Conservation (phyloP, 2,797 vertebrate species). For the Sandelia bainsii region DNA sequence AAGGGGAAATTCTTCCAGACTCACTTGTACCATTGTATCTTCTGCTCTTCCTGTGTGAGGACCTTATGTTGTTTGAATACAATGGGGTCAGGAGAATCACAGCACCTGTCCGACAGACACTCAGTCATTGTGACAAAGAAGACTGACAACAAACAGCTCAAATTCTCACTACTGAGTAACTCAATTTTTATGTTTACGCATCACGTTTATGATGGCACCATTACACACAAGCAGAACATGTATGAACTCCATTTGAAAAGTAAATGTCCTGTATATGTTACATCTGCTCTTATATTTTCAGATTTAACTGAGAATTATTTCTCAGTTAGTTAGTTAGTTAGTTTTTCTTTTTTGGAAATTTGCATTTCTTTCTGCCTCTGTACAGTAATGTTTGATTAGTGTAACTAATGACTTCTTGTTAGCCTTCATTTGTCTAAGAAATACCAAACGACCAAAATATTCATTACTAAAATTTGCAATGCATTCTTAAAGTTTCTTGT, state of each 20-base stretch:
- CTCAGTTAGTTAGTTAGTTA: too few species aligned
- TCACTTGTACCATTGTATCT: constrained; percentile 78
- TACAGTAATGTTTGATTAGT: neutral
- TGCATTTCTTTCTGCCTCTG: neutral
- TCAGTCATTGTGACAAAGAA: constrained; percentile 73
- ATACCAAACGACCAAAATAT: neutral
- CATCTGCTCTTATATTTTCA: neutral
- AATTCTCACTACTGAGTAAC: constrained; percentile 29
- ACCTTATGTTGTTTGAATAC: constrained; percentile 79
- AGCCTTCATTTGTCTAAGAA: neutral
- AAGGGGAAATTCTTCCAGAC: constrained; percentile 62
- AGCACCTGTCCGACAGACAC: constrained; percentile 72
- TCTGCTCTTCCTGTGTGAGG: constrained; percentile 78
- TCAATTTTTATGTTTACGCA: constrained; percentile 24
- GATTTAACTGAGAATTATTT: neutral
- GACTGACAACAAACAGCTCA: constrained; percentile 51
- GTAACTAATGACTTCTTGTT: neutral
- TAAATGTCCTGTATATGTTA: constrained; percentile 11
- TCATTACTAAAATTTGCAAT: neutral
- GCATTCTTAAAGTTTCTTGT: too few species aligned
- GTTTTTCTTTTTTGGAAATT: neutral
- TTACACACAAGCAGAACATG: constrained; percentile 16
- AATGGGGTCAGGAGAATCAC: constrained; percentile 78
- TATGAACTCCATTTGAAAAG: neutral
- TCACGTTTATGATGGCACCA: constrained; percentile 9